Base-by-base conservation (phyloP, 2,113 vertebrate species). In the Gobius niger region DNA sequence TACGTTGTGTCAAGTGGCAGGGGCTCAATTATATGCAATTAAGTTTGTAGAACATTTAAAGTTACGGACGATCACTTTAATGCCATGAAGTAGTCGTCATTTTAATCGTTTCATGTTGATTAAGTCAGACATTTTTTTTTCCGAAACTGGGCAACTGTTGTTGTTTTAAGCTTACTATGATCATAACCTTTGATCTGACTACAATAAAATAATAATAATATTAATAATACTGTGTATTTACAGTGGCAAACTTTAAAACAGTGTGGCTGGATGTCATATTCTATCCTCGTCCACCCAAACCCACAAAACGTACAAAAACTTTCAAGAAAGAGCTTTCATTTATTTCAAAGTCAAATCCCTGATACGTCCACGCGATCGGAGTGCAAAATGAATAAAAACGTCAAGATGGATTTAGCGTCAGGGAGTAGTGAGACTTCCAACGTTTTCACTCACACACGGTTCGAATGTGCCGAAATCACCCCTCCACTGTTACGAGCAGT, bases 301-400 rank as follows among this genome's bases (percentile, higher is more conserved):
- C 8, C 4, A 16, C 16, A 60, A 42, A 44, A n/a, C 15, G 15
- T 44, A 34, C 18, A 11, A 34, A 56, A 34, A 34, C 18, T 34
- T 56, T 56, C 6, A 34, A 44, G 40, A 44, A 44, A 60, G 9
- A 5, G 15, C 34, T 8, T 60, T 42, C 7, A n/a, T 15, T 44
- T 16, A 15, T 40, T 42, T 60, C 57, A 60, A 60, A 60, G 15
- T 40, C 57, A 60, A 44, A 60, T 60, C n/a, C 40, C 40, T 60
- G 40, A 42, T 42, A 14, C 5, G 13, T 40, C 15, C 40, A n/a
- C 40, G 15, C 16, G 57, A 9, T 60, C 1, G 8, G 14, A 15
- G 15, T 9, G 40, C 42, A n/a, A 60, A 60, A 57, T 15, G 14
- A 15, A 14, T 7, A 42, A 42, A 40, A 60, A n/a, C 44, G 57